Base-by-base conservation (phyloP, 1,140 invertebrate species). In the Plodia interpunctella region DNA sequence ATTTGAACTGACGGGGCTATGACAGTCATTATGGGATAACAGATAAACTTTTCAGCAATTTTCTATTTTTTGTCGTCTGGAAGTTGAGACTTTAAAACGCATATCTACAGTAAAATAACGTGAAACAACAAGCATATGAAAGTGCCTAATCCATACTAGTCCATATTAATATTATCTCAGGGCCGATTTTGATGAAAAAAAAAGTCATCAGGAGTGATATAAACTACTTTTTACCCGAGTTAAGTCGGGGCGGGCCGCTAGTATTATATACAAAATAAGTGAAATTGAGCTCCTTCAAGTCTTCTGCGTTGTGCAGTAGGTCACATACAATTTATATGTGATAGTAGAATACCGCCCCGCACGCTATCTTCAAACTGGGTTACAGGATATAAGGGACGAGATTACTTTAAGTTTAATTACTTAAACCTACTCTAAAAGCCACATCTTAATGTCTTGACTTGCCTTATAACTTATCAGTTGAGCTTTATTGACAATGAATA, bases 341-440 rank as follows among this genome's bases (percentile, higher is more conserved):
- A 35, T 35, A 35, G 32, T 35, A 35, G 32, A 35, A 13, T 35
- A 59, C 38, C 50, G 59, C 60, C 17, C 52, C 20, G 49, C 65
- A 60, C 55, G 60, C 65, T 63, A 63, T 56, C 49, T 19, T 49
- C 11, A 57, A 61, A 57, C 55, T 62, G 50, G 60, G 60, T 62
- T 62, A 62, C 53, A 62, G 56, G 17, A 55, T n/a, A 38, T 55
- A 18, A 55, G 8, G 17, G 25, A 54, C 51, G n/a, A 30, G 20
- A 54, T 17, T 30, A 20, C 59, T 54, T 49, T 60, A 44, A 44
- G 38, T 44, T 44, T 1, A 53, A 60, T 54, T 25, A 59, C 64
- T 69, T 63, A 58, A 64, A 68, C 30, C 6, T 32, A 3, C 10
- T 1, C 30, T 32, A n/a, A n/a, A n/a, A n/a, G n/a, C 21, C 6